Evolutionary conservation across 2,888 invertebrate species (phyloP).

Genomic region (Brachylomia viminalis): DNA sequence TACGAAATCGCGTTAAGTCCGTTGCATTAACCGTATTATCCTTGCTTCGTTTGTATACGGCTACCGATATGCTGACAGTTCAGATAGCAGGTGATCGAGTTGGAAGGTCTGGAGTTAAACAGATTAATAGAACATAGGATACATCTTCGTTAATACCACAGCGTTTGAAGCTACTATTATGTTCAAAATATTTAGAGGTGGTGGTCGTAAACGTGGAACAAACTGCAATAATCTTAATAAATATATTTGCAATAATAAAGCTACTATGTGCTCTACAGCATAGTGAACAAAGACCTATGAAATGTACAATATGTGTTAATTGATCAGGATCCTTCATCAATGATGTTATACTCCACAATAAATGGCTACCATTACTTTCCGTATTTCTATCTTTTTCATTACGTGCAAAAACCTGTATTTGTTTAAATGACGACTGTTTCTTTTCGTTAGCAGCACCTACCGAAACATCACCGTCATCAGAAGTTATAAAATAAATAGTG

Average conservation of each 20-base stretch:
- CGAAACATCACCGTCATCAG: constrained; percentile 71
- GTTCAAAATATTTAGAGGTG: not conserved
- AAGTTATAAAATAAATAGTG: constrained; percentile 79
- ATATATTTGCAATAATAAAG: not conserved
- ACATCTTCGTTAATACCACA: constrained; percentile 29
- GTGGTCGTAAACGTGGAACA: not conserved
- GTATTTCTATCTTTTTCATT: constrained; percentile 23
- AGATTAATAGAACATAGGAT: constrained; percentile 17
- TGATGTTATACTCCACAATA: constrained; percentile 26
- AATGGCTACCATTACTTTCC: constrained; percentile 23
- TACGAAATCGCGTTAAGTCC: constrained; percentile 62
- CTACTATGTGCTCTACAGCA: not conserved
- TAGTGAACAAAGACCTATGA: not conserved
- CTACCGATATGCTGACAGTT: constrained; percentile 53
- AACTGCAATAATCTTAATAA: not conserved
- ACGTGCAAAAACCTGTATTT: constrained; percentile 46
- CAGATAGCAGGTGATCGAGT: constrained; percentile 35
- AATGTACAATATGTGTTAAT: constrained; percentile 8
- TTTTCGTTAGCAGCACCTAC: constrained; percentile 61
- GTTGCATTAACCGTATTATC: constrained; percentile 66
- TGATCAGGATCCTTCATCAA: not conserved
- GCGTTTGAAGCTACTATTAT: not conserved
- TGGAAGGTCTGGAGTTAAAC: constrained; percentile 22
- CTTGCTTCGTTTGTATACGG: constrained; percentile 52
- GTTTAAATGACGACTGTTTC: constrained; percentile 54